A percentile compares a stretch with the other conserved stretches of the same genome.
These are phyloP conservation scores for Odontamblyopus lacepedii DNA, from an alignment of 2,797 vertebrate species.

Conservation along the genomic window DNA sequence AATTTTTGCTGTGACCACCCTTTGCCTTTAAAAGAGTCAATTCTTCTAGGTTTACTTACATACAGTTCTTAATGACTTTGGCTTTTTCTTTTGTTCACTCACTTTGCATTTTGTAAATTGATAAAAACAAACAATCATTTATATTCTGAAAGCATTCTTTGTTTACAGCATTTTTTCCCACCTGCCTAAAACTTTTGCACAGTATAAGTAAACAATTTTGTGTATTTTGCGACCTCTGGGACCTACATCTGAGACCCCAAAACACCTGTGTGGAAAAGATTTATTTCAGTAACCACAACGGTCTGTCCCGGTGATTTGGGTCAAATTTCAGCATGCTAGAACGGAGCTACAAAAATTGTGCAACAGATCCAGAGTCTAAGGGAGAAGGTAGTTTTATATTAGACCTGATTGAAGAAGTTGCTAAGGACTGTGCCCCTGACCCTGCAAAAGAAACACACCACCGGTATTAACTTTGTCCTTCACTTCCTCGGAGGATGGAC, in stretches of 20 bases:
- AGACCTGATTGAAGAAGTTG: not conserved
- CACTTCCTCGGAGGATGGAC: not conserved
- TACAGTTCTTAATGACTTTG: too few relatives aligned
- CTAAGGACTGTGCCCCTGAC: not conserved
- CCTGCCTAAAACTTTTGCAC: too few relatives aligned
- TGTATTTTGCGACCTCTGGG: not conserved
- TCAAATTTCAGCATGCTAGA: constrained; percentile 3
- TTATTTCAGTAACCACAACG: not conserved
- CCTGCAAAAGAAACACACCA: not conserved
- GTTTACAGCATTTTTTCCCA: too few relatives aligned
- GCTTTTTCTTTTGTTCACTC: too few relatives aligned
- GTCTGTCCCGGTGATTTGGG: constrained; percentile 39
- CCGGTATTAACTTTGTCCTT: not conserved
- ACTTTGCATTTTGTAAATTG: too few relatives aligned
- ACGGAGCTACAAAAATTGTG: constrained; percentile 4
- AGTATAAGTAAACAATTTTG: too few relatives aligned
- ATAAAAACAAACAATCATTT: too few relatives aligned
- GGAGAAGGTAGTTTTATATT: not conserved
- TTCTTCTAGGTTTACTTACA: too few relatives aligned
- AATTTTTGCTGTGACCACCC: too few relatives aligned
- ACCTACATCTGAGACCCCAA: not conserved
- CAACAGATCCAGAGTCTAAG: not conserved
- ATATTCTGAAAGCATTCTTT: too few relatives aligned
- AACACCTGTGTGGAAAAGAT: not conserved
- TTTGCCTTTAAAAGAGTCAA: too few relatives aligned